Conservation (phyloP, 1,140 invertebrate genomes). For the Rhopalosiphum maidis region DNA sequence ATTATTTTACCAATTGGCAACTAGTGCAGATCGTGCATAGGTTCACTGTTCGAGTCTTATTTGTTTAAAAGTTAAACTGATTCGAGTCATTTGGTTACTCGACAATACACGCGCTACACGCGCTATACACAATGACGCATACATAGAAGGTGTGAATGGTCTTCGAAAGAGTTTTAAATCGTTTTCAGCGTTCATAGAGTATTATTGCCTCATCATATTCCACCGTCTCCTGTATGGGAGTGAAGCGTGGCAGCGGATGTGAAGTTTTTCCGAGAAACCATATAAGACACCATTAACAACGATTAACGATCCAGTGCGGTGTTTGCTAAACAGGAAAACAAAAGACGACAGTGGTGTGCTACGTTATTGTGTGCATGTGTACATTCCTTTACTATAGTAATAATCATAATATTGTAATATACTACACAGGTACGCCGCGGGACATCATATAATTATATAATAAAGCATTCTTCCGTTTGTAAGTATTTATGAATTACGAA, state of each 20-base stretch:
- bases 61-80: neutral
- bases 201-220: constrained; percentile 9
- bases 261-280: constrained; percentile 14
- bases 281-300: neutral
- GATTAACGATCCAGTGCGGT: neutral
- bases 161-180: constrained; percentile 8
- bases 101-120: neutral
- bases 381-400: neutral
- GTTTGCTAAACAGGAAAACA: constrained; percentile 11
- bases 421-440: neutral
- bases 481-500: neutral
- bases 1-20: neutral
- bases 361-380: neutral
- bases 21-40: neutral
- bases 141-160: neutral
- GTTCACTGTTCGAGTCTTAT: neutral
- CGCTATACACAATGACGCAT: neutral
- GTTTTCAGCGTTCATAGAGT: neutral
- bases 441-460: neutral
- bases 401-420: neutral
- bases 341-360: neutral
- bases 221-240: neutral
- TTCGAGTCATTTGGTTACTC: neutral
- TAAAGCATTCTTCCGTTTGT: neutral
- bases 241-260: neutral